Percentiles rank a stretch among this genome's conserved stretches.
Conservation (phyloP, 1,140 invertebrate genomes). For the Chlorops oryzae region DNA sequence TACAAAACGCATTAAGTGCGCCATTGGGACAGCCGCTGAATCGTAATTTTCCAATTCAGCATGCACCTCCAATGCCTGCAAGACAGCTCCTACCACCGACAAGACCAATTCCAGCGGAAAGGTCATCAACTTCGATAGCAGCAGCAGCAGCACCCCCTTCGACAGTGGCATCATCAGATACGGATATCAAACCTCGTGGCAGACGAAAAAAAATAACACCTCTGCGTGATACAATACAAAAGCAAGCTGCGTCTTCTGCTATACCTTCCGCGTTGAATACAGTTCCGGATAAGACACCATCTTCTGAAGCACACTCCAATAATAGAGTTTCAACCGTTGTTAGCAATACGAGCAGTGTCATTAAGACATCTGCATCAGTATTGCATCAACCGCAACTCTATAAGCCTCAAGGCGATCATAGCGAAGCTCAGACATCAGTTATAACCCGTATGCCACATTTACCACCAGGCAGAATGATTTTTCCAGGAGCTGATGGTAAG, state of each 20-base stretch:
- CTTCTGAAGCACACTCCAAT: neutral
- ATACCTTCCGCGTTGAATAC: conserved; percentile 26
- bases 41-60: conserved; percentile 21
- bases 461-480: conserved; percentile 19
- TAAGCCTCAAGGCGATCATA: conserved; percentile 33
- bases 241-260: conserved; percentile 39
- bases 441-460: conserved; percentile 60
- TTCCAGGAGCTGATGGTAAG: conserved; percentile 13
- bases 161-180: neutral
- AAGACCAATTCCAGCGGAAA: neutral
- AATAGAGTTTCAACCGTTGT: neutral
- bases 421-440: conserved; percentile 52
- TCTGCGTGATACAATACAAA: conserved; percentile 33
- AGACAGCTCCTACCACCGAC: conserved; percentile 22
- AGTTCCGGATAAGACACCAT: too few species aligned
- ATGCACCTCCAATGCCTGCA: conserved; percentile 11
- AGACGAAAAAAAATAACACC: conserved; percentile 44
- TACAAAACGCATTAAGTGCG: conserved; percentile 38
- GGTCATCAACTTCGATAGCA: neutral
- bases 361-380: neutral
- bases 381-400: conserved; percentile 47
- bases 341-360: neutral
- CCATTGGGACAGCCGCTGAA: conserved; percentile 34
- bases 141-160: neutral
- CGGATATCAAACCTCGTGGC: conserved; percentile 32